Conservation (phyloP, 2,797 vertebrate genomes). For the Falco rusticolus region DNA sequence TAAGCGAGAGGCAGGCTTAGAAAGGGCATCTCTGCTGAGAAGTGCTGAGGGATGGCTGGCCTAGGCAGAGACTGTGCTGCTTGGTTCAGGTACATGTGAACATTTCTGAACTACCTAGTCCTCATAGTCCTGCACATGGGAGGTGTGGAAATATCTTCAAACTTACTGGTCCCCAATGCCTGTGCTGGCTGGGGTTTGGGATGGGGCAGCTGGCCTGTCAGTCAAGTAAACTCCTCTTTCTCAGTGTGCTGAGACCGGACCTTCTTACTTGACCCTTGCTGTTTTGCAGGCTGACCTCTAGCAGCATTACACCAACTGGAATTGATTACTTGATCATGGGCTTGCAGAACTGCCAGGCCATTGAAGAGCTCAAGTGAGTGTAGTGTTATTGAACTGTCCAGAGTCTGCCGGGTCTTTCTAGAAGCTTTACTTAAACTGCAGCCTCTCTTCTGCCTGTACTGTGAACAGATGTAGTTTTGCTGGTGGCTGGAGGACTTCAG, state of each 20-base stretch:
- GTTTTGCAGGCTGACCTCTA: constrained; percentile 74
- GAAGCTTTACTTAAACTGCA: not conserved
- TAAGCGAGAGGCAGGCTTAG: not conserved
- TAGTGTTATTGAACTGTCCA: not conserved
- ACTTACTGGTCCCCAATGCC: not conserved
- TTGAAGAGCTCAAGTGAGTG: constrained; percentile 81
- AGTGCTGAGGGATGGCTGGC: not conserved
- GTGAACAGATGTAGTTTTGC: not conserved
- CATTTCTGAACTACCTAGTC: not conserved
- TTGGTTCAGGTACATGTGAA: not conserved
- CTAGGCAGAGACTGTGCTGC: not conserved
- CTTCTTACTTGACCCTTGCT: not conserved
- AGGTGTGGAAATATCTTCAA: not conserved
- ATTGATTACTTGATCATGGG: constrained; percentile 39
- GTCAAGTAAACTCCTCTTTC: not conserved
- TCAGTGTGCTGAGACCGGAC: not conserved
- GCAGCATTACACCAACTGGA: constrained; percentile 38
- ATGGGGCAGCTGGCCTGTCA: not conserved
- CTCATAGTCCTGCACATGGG: not conserved
- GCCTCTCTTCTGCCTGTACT: not conserved
- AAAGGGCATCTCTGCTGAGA: not conserved
- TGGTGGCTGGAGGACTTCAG: not conserved
- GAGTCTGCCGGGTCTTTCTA: not conserved
- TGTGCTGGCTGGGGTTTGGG: not conserved
- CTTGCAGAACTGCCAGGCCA: constrained; percentile 60